Evolutionary conservation across 2,797 vertebrate species (phyloP), one percentile per base, ranked within the genome.

Genomic region (Leucoraja ocellata): DNA sequence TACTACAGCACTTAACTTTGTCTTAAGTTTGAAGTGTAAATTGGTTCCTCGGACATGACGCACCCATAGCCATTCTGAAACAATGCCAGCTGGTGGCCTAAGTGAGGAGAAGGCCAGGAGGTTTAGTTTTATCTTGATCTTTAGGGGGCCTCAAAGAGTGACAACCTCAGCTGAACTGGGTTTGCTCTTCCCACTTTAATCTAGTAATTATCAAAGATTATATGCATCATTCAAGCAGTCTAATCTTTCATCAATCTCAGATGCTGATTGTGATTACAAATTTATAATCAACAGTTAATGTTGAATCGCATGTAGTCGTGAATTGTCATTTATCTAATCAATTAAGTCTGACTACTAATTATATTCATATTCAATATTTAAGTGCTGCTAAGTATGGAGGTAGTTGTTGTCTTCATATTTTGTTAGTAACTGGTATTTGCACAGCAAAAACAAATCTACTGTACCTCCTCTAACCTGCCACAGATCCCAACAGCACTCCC

Each of bases 311-410:
- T 77, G 76, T n/a, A 6, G 28, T 77, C n/a, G 28, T n/a, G 28
- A 77, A 28, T n/a, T 77, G 76, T 36, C 76, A 78, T 78, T 78
- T 32, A 78, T 78, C n/a, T 36, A 32, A 78, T 32, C n/a, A 78
- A 78, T 78, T 78, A 78, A 78, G 28, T 1, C 76, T 78, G n/a
- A n/a, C 76, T 78, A 78, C 76, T 78, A 78, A 78, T 78, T 78
- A 78, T 78, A 32, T 78, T 32, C n/a, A 78, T 78, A 32, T n/a
- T 36, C n/a, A 78, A 78, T 32, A n/a, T 13, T 78, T 78, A 32
- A 78, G 76, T 78, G 76, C 3, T 78, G 76, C 11, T 78, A 78
- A 78, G 9, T 32, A 78, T 78, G 76, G 28, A 36, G 28, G 28
- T 36, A 11, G 13, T 4, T n/a, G 74, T 77, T 32, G 76, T 11